These are phyloP conservation scores for Crotalus viridis DNA, from an alignment of 2,113 vertebrate species.

Conservation along the genomic window DNA sequence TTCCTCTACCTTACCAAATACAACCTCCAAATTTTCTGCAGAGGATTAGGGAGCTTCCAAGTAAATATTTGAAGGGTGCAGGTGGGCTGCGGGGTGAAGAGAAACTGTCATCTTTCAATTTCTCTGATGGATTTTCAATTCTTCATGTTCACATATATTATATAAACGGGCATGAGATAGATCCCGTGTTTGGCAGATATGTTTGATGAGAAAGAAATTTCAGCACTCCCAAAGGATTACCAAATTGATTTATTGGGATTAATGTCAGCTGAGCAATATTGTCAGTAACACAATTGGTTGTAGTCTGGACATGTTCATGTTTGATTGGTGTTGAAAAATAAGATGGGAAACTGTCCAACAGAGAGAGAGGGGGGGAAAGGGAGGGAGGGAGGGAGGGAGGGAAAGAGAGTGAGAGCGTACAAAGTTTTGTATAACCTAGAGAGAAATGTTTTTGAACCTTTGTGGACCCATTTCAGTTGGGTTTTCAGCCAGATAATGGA, in stretches of 20 bases:
- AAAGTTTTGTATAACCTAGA: too few species aligned
- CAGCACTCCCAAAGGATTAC: neutral
- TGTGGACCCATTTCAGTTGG: too few species aligned
- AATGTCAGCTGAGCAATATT: neutral
- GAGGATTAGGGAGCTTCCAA: neutral
- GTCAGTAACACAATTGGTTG: conserved; percentile 2
- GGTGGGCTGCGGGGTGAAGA: neutral
- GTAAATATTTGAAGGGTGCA: neutral
- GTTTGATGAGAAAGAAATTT: neutral
- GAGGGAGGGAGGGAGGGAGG: too few species aligned
- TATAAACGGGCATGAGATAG: neutral
- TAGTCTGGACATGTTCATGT: neutral
- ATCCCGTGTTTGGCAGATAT: neutral
- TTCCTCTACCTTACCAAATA: neutral
- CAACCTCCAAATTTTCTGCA: neutral
- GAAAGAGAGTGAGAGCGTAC: too few species aligned
- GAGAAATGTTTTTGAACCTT: too few species aligned
- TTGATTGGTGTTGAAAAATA: conserved; percentile 10
- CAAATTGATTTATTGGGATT: neutral
- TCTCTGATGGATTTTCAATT: neutral
- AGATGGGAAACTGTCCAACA: neutral
- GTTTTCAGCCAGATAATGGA: too few species aligned
- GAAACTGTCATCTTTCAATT: neutral
- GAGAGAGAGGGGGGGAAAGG: neutral
- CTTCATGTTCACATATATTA: neutral